These are phyloP conservation scores for Stenotaenia linearis DNA, from an alignment of 2,888 invertebrate genomes.

Conservation along the genomic window DNA sequence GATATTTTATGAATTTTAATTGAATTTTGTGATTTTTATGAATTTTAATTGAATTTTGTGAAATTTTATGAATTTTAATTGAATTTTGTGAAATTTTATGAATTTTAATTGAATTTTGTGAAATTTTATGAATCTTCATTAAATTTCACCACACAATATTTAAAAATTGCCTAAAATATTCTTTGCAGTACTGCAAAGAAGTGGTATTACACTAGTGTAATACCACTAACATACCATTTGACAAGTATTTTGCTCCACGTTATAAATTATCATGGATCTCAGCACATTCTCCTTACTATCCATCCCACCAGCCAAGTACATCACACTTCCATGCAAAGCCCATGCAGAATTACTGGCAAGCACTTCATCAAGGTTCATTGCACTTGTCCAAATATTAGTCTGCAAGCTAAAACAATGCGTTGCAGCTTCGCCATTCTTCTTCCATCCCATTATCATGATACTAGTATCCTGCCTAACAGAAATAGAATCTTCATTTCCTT, in stretches of 20 bases:
- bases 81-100: no score
- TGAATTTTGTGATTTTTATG: no score
- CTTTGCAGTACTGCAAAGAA: no score
- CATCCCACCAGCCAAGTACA: constrained; percentile 11
- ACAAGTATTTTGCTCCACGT: not conserved
- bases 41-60: no score
- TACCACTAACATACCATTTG: not conserved
- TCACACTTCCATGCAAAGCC: not conserved
- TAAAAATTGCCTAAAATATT: no score
- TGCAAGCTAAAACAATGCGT: not conserved
- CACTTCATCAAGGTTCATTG: not conserved
- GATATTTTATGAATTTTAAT: no score
- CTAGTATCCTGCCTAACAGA: not conserved
- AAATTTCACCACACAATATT: no score
- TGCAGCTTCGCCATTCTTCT: not conserved
- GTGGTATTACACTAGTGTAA: no score
- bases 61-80: no score
- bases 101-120: no score
- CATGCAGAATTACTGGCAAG: not conserved
- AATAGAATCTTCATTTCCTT: not conserved
- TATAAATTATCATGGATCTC: not conserved
- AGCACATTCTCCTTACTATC: not conserved
- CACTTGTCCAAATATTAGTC: not conserved
- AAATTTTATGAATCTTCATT: no score
- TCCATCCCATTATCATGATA: not conserved